Evolutionary conservation across 2,113 vertebrate genomes (phyloP).

Genomic region (Raphicerus campestris): DNA sequence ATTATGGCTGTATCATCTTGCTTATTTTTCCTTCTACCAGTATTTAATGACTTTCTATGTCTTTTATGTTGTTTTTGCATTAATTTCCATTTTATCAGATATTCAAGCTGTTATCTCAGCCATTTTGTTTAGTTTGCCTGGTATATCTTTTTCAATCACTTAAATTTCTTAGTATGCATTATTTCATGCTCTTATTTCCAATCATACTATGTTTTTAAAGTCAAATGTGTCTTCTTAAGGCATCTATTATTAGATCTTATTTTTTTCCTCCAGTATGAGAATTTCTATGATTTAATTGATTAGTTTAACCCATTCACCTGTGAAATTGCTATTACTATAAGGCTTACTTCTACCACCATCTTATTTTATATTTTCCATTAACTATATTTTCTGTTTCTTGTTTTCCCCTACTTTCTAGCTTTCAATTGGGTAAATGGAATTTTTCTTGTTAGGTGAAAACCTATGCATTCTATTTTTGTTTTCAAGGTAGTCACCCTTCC

Average conservation of each 20-base stretch:
- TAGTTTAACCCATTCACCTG: background rate
- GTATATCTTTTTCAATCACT: background rate
- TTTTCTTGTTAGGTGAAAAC: background rate
- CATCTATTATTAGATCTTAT: background rate
- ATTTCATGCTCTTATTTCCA: background rate
- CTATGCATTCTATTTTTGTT: background rate
- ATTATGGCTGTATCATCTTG: background rate
- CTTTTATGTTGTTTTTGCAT: background rate
- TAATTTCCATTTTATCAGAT: background rate
- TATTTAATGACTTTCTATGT: background rate
- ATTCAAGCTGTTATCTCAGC: background rate
- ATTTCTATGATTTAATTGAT: background rate
- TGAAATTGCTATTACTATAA: background rate
- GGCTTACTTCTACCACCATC: background rate
- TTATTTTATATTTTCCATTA: constrained; percentile 23
- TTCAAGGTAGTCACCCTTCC: background rate
- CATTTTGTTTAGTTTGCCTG: background rate
- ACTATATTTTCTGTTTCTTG: background rate
- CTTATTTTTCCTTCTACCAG: background rate
- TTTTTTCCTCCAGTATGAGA: background rate
- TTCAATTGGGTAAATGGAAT: background rate
- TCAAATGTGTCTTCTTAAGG: background rate
- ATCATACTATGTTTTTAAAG: background rate
- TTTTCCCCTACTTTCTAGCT: background rate
- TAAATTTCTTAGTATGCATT: background rate